Base-by-base conservation (phyloP, 2,113 vertebrate genomes). In the Lagopus muta region DNA sequence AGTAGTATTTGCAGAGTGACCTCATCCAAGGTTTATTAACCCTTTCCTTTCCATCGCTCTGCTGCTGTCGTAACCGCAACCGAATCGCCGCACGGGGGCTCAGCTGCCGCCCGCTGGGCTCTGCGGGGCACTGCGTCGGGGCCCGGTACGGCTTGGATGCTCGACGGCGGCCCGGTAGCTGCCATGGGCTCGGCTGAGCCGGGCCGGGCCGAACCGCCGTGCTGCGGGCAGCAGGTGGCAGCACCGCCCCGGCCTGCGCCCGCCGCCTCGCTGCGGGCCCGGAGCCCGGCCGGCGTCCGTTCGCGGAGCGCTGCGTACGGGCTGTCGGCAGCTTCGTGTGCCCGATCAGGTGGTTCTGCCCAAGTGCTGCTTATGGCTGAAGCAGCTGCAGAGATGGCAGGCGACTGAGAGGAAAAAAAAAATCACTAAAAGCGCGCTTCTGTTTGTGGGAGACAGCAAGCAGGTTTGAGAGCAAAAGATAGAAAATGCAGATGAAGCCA, bases 331-430 rank as follows among this genome's bases (percentile, higher is more conserved):
- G 3, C 18, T 4, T 1, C 21, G 47, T 22, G 47, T 6, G 21
- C 47, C 1, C 0, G 1, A 19, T 28, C 25, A 27, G 30, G 5
- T 3, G 8, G 58, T 11, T 13, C 54, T 20, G 4, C 32, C 7
- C 5, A 30, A 17, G 5, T 72, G 42, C 47, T 52, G 4, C 40
- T 54, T 22, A 1, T 4, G n/a, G 45, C 34, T 36, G 18, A 22
- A 36, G 34, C 43, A 34, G 13, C 42, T 32, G 2, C 54, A 34
- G 45, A 16, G 13, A 18, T 38, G 36, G 13, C 24, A 28, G 16
- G 40, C 70, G 81, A n/a, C 4, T 27, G 10, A 79, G 13, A 42
- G 42, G 42, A 40, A 40, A 40, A 16, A 43, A 9, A 50, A 65
- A 32, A 16, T 8, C 24, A 2, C 4, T 1, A 16, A 4, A 62